These are phyloP conservation scores for Bovichtus diacanthus DNA, from an alignment of 2,797 vertebrate genomes.

Conservation along the genomic window DNA sequence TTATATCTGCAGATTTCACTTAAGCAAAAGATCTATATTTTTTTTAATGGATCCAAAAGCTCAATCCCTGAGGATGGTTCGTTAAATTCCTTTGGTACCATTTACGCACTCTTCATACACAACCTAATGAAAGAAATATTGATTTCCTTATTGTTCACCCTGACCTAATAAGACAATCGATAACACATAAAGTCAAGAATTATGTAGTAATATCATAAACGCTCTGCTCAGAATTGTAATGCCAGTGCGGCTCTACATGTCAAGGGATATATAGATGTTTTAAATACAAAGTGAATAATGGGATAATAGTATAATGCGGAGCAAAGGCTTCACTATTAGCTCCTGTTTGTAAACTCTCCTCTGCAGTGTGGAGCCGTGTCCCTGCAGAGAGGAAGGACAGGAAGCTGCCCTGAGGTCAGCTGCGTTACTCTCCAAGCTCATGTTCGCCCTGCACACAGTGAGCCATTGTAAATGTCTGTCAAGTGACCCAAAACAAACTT, in stretches of 20 bases:
- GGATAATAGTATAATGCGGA: neutral
- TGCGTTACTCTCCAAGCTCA: constrained; percentile 32
- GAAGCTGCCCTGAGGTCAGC: constrained; percentile 63
- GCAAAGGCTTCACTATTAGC: constrained; percentile 13
- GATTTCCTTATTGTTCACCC: constrained; percentile 12
- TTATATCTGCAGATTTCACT: constrained; percentile 2
- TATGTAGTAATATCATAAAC: neutral
- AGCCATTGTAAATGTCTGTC: constrained; percentile 58
- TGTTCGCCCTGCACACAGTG: constrained; percentile 58
- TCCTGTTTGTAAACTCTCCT: neutral
- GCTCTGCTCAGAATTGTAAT: neutral
- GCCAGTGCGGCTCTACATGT: neutral
- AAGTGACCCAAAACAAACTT: constrained; percentile 57
- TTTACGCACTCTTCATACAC: constrained; percentile 20
- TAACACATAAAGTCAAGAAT: constrained; percentile 22
- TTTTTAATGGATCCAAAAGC: constrained; percentile 19
- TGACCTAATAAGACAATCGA: constrained; percentile 21
- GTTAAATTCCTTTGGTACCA: neutral
- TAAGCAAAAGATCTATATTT: constrained; percentile 13
- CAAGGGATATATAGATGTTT: neutral
- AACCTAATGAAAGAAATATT: constrained; percentile 19
- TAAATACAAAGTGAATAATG: neutral
- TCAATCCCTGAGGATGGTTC: neutral
- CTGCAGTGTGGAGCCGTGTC: constrained; percentile 6
- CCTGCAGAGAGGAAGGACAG: constrained; percentile 43